These are phyloP conservation scores for Schizaphis graminum DNA, from an alignment of 2,888 invertebrate species.

Conservation along the genomic window DNA sequence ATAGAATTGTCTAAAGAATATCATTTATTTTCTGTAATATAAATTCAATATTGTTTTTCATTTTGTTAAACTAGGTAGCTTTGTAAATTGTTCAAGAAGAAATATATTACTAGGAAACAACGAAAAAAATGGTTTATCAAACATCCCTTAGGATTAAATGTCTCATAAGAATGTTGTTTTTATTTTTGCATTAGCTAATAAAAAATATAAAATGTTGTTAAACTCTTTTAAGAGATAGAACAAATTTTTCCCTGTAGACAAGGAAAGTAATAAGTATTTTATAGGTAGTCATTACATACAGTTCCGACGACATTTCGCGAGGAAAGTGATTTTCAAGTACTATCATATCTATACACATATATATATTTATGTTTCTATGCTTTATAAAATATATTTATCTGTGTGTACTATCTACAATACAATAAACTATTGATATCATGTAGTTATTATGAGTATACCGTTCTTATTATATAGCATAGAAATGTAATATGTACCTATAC, in stretches of 20 bases:
- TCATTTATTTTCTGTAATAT: background rate
- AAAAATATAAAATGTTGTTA: conserved; percentile 10
- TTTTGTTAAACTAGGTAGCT: background rate
- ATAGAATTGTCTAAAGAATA: background rate
- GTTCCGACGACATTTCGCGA: background rate
- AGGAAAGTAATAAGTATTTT: conserved; percentile 14
- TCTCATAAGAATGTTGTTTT: conserved; percentile 11
- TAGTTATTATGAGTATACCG: background rate
- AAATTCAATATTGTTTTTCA: background rate
- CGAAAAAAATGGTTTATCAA: background rate
- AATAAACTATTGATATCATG: conserved; percentile 33
- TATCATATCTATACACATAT: background rate
- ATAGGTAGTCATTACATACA: background rate
- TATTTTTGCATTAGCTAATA: background rate
- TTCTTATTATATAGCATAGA: background rate
- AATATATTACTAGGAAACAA: background rate
- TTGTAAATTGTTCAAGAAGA: background rate
- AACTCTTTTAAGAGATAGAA: background rate
- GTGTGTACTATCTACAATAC: background rate
- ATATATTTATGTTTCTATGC: background rate
- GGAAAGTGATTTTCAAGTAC: conserved; percentile 24
- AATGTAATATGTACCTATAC: background rate
- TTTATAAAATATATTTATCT: conserved; percentile 10
- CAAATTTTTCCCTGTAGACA: background rate
- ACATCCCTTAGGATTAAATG: background rate